Conservation (phyloP, 2,113 vertebrate genomes). For the Cryptomyrus ogoouensis region DNA sequence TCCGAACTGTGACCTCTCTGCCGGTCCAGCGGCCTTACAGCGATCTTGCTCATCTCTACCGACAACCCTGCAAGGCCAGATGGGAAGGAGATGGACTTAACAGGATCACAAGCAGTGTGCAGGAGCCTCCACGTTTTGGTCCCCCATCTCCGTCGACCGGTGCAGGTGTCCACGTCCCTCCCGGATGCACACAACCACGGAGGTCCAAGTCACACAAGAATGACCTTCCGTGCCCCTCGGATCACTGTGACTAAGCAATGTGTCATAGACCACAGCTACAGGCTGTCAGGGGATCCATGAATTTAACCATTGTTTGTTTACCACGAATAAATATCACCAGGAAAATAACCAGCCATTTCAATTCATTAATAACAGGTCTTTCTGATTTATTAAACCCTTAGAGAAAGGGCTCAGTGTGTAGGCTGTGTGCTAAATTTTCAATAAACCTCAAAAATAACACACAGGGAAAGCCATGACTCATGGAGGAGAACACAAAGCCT, state of each 20-base stretch:
- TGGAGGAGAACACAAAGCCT: not conserved
- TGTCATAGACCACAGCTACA: not conserved
- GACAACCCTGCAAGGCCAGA: not conserved
- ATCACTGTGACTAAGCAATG: slow-evolving; percentile 5
- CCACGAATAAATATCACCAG: slow-evolving; percentile 24
- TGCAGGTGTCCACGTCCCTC: not conserved
- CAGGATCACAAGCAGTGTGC: not conserved
- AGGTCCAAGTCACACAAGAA: not conserved
- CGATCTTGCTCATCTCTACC: not conserved
- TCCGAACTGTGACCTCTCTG: not conserved
- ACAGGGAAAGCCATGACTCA: not conserved
- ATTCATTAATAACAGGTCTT: slow-evolving; percentile 10
- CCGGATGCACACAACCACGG: not conserved
- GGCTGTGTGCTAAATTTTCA: not conserved
- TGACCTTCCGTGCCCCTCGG: not conserved
- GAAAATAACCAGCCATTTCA: slow-evolving; percentile 31
- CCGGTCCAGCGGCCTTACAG: not conserved
- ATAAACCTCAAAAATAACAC: not conserved
- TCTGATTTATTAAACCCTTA: slow-evolving; percentile 24
- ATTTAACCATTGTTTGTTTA: slow-evolving; percentile 37
- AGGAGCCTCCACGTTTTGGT: not conserved
- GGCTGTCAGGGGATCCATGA: slow-evolving; percentile 26
- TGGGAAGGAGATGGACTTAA: not conserved
- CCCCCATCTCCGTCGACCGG: not conserved
- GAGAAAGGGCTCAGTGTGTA: not conserved